Percentiles rank a stretch among this genome's conserved stretches.
Evolutionary conservation across 2,888 invertebrate genomes (phyloP).

Genomic region (Caenorhabditis uteleia): DNA sequence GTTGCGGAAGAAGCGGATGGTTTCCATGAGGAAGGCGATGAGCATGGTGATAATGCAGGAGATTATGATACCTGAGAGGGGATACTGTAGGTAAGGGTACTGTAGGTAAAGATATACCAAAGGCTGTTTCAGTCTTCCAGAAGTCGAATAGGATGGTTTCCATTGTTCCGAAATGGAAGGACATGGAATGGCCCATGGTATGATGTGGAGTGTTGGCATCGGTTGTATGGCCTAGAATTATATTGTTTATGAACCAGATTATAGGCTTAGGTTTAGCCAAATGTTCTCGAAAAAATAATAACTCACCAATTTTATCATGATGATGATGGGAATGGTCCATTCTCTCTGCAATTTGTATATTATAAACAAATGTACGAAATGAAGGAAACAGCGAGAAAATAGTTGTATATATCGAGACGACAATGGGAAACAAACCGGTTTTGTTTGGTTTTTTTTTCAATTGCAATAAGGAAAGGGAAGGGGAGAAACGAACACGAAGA

Average conservation of each 20-base stretch:
- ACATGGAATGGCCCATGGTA: slow-evolving; percentile 54
- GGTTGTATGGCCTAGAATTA: neutral
- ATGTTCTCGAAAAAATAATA: neutral
- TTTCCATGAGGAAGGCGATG: slow-evolving; percentile 57
- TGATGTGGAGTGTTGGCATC: slow-evolving; percentile 1
- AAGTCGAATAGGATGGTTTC: slow-evolving; percentile 64
- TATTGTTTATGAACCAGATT: neutral
- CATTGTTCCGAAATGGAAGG: slow-evolving; percentile 49
- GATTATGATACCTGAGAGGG: slow-evolving; percentile 54
- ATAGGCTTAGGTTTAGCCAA: neutral
- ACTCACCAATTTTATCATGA: slow-evolving; percentile 4
- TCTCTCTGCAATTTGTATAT: neutral
- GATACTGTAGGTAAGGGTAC: neutral
- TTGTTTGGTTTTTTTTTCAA: too few relatives aligned
- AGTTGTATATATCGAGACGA: too few relatives aligned
- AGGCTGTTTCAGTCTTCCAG: slow-evolving; percentile 55
- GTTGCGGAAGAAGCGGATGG: slow-evolving; percentile 56
- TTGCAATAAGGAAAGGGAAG: too few relatives aligned
- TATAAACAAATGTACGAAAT: too few relatives aligned
- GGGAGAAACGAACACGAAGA: too few relatives aligned
- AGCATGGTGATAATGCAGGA: slow-evolving; percentile 58
- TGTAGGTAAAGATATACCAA: too few relatives aligned
- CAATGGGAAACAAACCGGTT: neutral
- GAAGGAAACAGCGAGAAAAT: too few relatives aligned
- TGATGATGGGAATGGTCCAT: slow-evolving; percentile 9